Evolutionary conservation across 2,888 invertebrate species (phyloP).

Genomic region (Cheilosia variabilis): DNA sequence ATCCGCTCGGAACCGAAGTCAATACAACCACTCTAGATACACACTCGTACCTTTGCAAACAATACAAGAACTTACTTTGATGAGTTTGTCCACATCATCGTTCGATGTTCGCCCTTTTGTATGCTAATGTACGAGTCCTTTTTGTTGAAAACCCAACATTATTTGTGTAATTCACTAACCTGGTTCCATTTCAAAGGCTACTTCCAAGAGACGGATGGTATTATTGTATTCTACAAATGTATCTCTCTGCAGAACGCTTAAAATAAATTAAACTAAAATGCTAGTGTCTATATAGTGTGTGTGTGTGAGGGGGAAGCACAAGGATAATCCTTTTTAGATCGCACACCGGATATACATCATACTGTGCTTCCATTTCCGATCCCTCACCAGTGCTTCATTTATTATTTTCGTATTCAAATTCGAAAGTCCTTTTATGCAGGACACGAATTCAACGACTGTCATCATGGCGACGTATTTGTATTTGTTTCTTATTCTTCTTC

Average conservation of each 20-base stretch:
- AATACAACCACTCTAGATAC: conserved; percentile 19
- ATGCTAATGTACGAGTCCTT: conserved; percentile 54
- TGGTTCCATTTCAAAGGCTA: conserved; percentile 47
- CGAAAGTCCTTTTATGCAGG: conserved; percentile 60
- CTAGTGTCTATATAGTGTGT: conserved; percentile 5
- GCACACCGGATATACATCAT: conserved; percentile 53
- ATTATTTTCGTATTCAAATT: conserved; percentile 70
- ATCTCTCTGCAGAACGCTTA: conserved; percentile 16
- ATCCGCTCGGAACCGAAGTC: conserved; percentile 38
- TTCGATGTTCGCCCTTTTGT: conserved; percentile 58
- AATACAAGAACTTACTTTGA: conserved; percentile 17
- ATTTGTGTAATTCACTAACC: conserved; percentile 60
- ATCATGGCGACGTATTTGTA: conserved; percentile 11
- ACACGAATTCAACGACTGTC: conserved; percentile 60
- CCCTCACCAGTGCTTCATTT: conserved; percentile 42
- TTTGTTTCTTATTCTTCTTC: not conserved
- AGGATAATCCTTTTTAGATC: conserved; percentile 44
- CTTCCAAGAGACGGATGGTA: not conserved
- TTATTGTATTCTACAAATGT: not conserved
- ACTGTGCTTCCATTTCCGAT: conserved; percentile 63
- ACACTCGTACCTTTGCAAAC: conserved; percentile 1
- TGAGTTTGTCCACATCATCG: conserved; percentile 10
- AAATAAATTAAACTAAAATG: conserved; percentile 66
- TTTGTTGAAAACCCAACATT: conserved; percentile 40
- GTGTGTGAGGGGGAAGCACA: not conserved